Conservation (phyloP, 2,797 vertebrate genomes). For the Numenius phaeopus region DNA sequence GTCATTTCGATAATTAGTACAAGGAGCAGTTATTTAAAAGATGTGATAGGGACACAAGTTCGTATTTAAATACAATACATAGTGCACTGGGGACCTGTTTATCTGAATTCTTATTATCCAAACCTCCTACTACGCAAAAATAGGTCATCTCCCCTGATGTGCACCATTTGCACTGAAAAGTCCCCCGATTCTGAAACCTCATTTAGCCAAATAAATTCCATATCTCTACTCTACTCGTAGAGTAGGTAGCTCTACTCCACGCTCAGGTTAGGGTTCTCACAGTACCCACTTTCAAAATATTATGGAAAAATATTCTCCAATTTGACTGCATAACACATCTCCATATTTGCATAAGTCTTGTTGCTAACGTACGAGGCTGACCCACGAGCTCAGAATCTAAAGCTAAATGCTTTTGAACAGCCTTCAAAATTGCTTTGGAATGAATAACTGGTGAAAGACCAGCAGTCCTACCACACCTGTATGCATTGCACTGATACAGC, state of each 20-base stretch:
- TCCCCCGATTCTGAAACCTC: neutral
- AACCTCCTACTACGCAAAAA: fast-evolving
- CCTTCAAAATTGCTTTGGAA: neutral
- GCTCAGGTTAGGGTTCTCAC: neutral
- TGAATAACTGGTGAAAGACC: neutral
- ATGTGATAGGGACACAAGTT: neutral
- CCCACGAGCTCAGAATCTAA: neutral
- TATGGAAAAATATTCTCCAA: neutral
- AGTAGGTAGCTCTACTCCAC: neutral
- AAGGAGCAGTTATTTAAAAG: neutral
- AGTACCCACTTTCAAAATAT: neutral
- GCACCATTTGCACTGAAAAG: neutral
- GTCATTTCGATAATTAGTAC: neutral
- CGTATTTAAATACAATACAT: neutral
- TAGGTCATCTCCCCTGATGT: neutral
- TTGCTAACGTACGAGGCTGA: neutral
- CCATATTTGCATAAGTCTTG: fast-evolving
- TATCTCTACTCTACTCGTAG: neutral
- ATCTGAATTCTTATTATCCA: neutral
- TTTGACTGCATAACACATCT: neutral
- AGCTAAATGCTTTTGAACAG: neutral
- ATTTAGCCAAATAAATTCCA: neutral
- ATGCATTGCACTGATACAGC: neutral
- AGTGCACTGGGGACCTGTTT: neutral
- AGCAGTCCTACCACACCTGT: neutral